phyloP scores from a whole-genome alignment of 2,113 vertebrate species.

The Tachycineta bicolor region DNA sequence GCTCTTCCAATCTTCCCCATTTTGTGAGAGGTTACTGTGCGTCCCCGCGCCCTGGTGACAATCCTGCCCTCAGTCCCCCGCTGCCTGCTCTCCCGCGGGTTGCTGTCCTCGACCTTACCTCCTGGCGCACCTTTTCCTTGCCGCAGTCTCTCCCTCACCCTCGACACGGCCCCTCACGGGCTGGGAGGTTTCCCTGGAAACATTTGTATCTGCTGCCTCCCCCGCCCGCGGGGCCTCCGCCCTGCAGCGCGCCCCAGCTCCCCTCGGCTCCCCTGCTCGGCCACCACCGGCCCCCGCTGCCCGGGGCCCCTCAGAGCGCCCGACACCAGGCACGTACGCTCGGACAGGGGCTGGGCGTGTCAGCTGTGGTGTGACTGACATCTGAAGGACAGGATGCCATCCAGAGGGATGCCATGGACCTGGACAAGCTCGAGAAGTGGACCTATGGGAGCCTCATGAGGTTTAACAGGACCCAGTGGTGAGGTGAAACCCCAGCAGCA shows the following conservation, averaged over 20 bases:
- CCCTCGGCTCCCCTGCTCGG: accelerated
- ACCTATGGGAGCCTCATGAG: neutral
- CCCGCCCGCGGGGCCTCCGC: neutral
- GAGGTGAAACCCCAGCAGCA: neutral
- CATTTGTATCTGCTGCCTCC: too few species aligned
- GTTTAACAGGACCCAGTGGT: neutral
- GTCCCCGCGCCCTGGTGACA: neutral
- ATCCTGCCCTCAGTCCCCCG: too few species aligned
- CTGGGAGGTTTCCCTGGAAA: neutral
- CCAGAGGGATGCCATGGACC: neutral
- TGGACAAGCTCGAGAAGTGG: neutral
- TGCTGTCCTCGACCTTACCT: neutral
- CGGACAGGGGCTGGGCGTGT: neutral
- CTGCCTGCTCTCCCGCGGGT: accelerated
- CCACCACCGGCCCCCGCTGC: too few species aligned
- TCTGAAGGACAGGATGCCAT: neutral
- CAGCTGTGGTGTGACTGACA: neutral
- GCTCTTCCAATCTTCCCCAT: neutral
- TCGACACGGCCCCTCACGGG: neutral
- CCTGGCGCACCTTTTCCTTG: neutral
- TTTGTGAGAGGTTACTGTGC: neutral
- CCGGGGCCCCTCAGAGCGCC: neutral
- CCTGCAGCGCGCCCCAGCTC: accelerated
- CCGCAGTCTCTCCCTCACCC: neutral
- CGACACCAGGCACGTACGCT: accelerated